phyloP scores from a whole-genome alignment of 2,797 vertebrate genomes.

The Sebastes cheni region DNA sequence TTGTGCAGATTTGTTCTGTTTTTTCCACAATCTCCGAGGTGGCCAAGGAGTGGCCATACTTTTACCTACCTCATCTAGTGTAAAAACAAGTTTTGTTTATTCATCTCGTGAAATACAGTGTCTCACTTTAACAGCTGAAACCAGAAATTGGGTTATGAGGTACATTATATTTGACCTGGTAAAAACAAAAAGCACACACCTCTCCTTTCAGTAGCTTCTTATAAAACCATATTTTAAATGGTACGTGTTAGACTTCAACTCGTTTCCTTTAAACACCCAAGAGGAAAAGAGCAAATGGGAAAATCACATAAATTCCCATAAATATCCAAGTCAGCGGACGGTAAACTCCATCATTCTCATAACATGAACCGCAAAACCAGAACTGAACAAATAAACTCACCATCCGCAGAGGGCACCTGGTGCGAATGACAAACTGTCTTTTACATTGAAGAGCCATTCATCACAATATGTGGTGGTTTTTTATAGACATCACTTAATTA shows the following conservation, averaged over 20 bases:
- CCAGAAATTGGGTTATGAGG: constrained; percentile 13
- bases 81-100: constrained; percentile 51
- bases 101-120: constrained; percentile 10
- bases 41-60: neutral
- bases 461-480: neutral
- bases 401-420: neutral
- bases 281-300: constrained; percentile 41
- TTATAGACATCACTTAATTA: constrained; percentile 8
- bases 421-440: constrained; percentile 34
- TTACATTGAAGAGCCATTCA: neutral
- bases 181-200: neutral
- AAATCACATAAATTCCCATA: constrained; percentile 60
- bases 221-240: constrained; percentile 38
- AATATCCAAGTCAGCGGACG: constrained; percentile 46
- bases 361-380: constrained; percentile 53
- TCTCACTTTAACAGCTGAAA: constrained; percentile 28
- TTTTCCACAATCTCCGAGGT: constrained; percentile 15
- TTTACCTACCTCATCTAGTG: constrained; percentile 13
- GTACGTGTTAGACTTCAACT: constrained; percentile 15
- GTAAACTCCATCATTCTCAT: constrained; percentile 13
- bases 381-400: constrained; percentile 56
- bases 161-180: neutral
- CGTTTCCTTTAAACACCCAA: constrained; percentile 24
- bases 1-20: constrained; percentile 28
- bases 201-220: constrained; percentile 27